Evolutionary conservation across 2,113 vertebrate species (phyloP), one percentile per base, ranked within the genome.

Genomic region (Platycercus adscitus): DNA sequence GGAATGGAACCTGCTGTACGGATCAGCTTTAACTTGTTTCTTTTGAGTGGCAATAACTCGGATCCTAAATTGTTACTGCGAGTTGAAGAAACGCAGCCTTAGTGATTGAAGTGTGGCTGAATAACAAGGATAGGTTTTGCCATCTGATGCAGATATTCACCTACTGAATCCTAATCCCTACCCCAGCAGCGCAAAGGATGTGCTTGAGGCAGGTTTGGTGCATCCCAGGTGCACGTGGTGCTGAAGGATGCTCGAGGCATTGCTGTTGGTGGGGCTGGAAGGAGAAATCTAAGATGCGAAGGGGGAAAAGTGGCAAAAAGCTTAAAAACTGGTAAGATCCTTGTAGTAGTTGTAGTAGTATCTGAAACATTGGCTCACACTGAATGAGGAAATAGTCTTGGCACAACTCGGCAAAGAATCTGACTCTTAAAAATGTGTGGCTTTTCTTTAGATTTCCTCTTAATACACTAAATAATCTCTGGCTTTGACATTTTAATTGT

Each of bases 401-500:
- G 82, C 88, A 53, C 90, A 94, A 80, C 75, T 84, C 68, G 69
- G 69, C 2, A 1, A 63, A 69, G 87, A 84, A 24, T 75, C 35
- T 1, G 5, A 9, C 82, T 85, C 63, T 66, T 88, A 71, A 92
- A 95, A 95, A 75, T 63, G 44, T 73, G 86, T 91, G 86, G 21
- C 58, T 95, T 93, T 91, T 77, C 93, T 95, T 88, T 89, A 95
- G 83, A 61, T 97, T 96, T 86, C 65, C 70, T 70, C 79, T 87
- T 86, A 93, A 94, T 93, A 72, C 35, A 31, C 77, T 91, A 94
- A 96, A 84, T 91, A 92, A 95, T 94, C 88, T 93, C 53, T 35
- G 66, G 43, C 76, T 94, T 91, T 96, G 96, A 95, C 94, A 25
- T 91, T 96, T 97, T 96, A 95, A 97, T 89, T 91, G 93, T 88